phyloP scores from a whole-genome alignment of 2,888 invertebrate species.

The Ormia ochracea region DNA sequence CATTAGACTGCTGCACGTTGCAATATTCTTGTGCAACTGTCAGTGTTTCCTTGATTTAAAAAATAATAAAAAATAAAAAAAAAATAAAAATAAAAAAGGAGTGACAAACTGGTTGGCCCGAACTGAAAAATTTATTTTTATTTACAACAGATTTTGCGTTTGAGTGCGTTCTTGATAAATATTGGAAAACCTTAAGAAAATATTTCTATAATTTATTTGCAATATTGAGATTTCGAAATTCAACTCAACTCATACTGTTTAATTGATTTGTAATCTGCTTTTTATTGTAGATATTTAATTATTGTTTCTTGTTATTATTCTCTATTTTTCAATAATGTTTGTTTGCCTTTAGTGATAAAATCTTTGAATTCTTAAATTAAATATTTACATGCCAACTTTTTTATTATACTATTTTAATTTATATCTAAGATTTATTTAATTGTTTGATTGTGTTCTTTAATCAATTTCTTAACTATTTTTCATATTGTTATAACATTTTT shows the following conservation, averaged over 20 bases:
- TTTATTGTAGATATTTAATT: conserved; percentile 20
- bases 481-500: neutral
- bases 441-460: conserved; percentile 33
- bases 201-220: conserved; percentile 20
- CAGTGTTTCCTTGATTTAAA: neutral
- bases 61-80: neutral
- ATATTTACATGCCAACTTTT: conserved; percentile 35
- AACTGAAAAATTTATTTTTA: neutral
- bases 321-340: neutral
- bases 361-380: conserved; percentile 9
- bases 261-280: neutral
- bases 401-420: neutral
- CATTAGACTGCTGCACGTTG: neutral
- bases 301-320: conserved; percentile 39
- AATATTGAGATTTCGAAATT: conserved; percentile 2
- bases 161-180: neutral
- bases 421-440: conserved; percentile 11
- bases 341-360: conserved; percentile 17
- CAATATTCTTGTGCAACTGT: neutral
- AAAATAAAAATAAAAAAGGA: no score
- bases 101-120: neutral
- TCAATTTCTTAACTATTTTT: neutral
- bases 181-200: conserved; percentile 18
- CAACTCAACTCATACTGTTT: neutral
- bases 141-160: neutral